A percentile compares a stretch with the other conserved stretches of the same genome.
Evolutionary conservation across 2,113 vertebrate species (phyloP).

Genomic region (Atlantisia rogersi): DNA sequence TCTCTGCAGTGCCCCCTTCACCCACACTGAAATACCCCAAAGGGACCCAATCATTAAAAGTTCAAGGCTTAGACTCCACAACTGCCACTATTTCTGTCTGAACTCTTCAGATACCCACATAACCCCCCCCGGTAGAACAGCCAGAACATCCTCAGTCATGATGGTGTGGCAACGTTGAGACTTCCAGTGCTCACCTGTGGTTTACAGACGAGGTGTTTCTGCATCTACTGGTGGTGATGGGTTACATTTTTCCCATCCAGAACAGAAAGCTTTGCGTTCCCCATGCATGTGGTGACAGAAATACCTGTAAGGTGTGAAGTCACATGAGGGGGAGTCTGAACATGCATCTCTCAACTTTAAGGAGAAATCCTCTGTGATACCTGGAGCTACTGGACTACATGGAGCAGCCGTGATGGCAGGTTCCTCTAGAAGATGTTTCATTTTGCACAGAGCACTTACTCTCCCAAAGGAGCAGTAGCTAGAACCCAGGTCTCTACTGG

Average conservation of each 20-base stretch:
- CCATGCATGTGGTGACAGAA: background rate
- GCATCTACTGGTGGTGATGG: background rate
- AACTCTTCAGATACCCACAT: background rate
- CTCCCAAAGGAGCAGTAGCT: background rate
- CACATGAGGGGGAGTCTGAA: background rate
- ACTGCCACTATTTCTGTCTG: background rate
- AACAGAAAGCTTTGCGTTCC: background rate
- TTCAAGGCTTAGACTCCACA: background rate
- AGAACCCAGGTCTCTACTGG: background rate
- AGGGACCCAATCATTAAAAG: background rate
- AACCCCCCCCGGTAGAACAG: fast-evolving
- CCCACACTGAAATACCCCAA: background rate
- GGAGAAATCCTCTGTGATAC: background rate
- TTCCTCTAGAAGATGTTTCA: background rate
- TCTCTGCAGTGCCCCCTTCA: background rate
- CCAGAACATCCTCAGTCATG: background rate
- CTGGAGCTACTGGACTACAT: background rate
- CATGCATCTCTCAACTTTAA: background rate
- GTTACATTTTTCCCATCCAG: background rate
- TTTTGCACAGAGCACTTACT: fast-evolving
- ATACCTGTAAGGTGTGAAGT: background rate
- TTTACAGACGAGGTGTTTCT: background rate
- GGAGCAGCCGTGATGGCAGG: background rate
- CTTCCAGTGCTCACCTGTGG: background rate
- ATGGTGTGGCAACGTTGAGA: background rate